A percentile compares a stretch with the other conserved stretches of the same genome.
Evolutionary conservation across 2,888 invertebrate species (phyloP).

Genomic region (Heteromurus nitidus): DNA sequence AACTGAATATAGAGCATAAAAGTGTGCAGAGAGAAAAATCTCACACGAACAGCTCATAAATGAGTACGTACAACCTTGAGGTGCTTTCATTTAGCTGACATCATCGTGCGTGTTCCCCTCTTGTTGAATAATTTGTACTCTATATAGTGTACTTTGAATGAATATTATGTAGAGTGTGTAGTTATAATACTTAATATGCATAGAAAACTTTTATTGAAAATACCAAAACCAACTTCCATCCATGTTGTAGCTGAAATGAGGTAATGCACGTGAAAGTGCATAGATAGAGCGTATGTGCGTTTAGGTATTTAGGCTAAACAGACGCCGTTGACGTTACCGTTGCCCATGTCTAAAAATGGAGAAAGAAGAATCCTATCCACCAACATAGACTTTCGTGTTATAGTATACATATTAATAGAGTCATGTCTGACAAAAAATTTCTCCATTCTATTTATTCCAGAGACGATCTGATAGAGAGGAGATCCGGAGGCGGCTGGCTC

Average conservation of each 20-base stretch:
- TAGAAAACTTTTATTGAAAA: conserved; percentile 43
- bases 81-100: conserved; percentile 23
- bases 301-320: background rate
- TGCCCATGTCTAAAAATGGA: too few relatives aligned
- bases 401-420: too few relatives aligned
- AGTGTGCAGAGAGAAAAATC: background rate
- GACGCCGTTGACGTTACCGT: too few relatives aligned
- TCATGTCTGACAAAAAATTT: conserved; percentile 24
- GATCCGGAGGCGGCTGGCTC: conserved; percentile 88
- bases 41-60: conserved; percentile 2
- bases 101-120: conserved; percentile 45
- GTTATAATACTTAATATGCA: too few relatives aligned
- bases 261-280: conserved; percentile 29
- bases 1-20: conserved; percentile 7
- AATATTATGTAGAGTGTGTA: too few relatives aligned
- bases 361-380: too few relatives aligned
- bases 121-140: background rate
- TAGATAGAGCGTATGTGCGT: background rate
- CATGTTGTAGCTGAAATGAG: conserved; percentile 18
- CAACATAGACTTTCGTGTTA: too few relatives aligned
- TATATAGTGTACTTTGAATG: background rate
- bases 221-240: conserved; percentile 33
- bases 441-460: too few relatives aligned
- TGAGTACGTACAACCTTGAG: conserved; percentile 42
- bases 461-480: conserved; percentile 94